phyloP scores from a whole-genome alignment of 1,140 invertebrate genomes.

The Drosophila teissieri region DNA sequence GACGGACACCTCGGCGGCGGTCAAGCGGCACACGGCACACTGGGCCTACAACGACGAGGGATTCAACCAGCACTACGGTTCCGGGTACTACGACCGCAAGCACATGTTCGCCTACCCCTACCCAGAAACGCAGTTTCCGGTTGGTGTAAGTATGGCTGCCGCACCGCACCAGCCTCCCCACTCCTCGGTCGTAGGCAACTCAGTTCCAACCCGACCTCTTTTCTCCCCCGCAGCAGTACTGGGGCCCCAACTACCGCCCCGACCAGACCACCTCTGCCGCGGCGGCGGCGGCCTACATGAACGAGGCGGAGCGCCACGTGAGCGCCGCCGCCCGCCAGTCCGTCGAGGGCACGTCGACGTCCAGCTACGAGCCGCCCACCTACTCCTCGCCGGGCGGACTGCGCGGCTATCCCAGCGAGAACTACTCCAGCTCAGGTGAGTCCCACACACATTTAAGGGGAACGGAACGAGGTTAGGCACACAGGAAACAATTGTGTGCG shows the following conservation, averaged over 20 bases:
- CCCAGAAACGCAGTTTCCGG: slow-evolving; percentile 84
- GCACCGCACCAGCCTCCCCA: not conserved
- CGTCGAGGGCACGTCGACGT: slow-evolving; percentile 83
- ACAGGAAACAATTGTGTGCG: not conserved
- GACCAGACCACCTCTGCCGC: slow-evolving; percentile 75
- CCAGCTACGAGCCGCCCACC: slow-evolving; percentile 83
- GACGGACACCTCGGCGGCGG: slow-evolving; percentile 76
- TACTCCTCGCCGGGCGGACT: slow-evolving; percentile 81
- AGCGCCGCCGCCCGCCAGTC: slow-evolving; percentile 80
- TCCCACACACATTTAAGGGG: not conserved
- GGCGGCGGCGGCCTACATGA: slow-evolving; percentile 80
- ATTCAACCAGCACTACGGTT: slow-evolving; percentile 76
- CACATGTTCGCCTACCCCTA: slow-evolving; percentile 79
- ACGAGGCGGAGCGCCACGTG: slow-evolving; percentile 80
- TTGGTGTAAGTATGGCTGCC: slow-evolving; percentile 47
- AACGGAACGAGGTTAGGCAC: not conserved
- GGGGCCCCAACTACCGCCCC: slow-evolving; percentile 74
- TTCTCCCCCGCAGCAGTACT: slow-evolving; percentile 66
- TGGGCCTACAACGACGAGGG: slow-evolving; percentile 81
- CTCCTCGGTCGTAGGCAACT: slow-evolving; percentile 44
- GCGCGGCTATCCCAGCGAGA: slow-evolving; percentile 79
- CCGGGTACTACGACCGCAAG: slow-evolving; percentile 82
- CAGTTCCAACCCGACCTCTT: slow-evolving; percentile 39
- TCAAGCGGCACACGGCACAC: slow-evolving; percentile 82
- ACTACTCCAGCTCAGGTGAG: slow-evolving; percentile 83